These are phyloP conservation scores for Enoplolaimus lenunculus DNA, from an alignment of 2,888 invertebrate species.

Conservation along the genomic window DNA sequence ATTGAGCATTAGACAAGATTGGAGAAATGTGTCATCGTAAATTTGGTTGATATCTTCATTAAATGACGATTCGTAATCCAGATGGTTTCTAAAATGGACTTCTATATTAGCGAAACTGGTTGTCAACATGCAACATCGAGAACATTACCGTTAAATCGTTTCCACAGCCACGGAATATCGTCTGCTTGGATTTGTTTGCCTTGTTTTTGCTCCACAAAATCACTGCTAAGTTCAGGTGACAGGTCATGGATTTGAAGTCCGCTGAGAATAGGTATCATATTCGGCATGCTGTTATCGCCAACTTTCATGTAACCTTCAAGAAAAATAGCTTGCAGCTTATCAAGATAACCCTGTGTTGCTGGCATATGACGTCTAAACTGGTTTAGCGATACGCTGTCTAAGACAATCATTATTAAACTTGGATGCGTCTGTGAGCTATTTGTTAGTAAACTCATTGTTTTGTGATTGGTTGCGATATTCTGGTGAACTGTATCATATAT, in stretches of 20 bases:
- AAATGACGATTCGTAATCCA: no score
- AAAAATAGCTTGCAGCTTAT: not conserved
- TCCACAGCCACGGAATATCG: not conserved
- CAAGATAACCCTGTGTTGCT: not conserved
- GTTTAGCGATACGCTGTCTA: constrained; percentile 18
- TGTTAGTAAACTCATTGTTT: not conserved
- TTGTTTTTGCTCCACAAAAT: constrained; percentile 4
- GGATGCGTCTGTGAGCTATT: constrained; percentile 5
- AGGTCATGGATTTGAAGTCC: not conserved
- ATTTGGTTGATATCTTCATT: no score
- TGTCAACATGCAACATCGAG: not conserved
- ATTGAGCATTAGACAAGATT: no score
- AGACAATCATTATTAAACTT: constrained; percentile 11
- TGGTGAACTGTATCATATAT: no score
- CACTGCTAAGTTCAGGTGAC: not conserved
- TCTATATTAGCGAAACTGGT: no score
- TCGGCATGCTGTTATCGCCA: constrained; percentile 11
- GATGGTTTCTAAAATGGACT: no score
- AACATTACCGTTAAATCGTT: not conserved
- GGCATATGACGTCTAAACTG: constrained; percentile 21
- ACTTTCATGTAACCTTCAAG: not conserved
- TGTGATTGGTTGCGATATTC: not conserved
- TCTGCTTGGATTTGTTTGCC: not conserved
- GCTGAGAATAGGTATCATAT: not conserved
- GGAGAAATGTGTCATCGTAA: no score